Evolutionary conservation across 1,140 invertebrate genomes (phyloP), one percentile per base, ranked within the genome.

Genomic region (Drosophila erecta): DNA sequence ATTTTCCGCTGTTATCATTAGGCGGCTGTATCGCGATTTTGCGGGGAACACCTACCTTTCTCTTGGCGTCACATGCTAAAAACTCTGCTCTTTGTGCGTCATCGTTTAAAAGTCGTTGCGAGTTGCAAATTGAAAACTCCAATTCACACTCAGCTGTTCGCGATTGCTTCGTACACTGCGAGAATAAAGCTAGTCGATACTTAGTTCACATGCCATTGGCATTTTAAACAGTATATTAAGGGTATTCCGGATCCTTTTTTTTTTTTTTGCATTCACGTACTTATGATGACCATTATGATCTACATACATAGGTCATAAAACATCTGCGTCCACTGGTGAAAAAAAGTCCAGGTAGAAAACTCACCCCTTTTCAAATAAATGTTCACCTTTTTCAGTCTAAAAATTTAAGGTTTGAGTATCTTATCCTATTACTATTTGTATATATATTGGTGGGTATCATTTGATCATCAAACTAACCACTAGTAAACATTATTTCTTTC

Each of bases 41-140:
- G n/a, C 33, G 47, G 62, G 66, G 64, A 70, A 40, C 66, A 38
- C 66, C 50, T 44, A 20, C 40, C 7, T 20, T n/a, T 22, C 30
- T 30, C 8, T 50, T 43, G 37, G 33, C 71, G 76, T 85, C 81
- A 85, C 77, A 86, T 86, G 81, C 60, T 59, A 35, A 20, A 41
- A 37, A 77, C 51, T 41, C 27, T 75, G 56, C 62, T 38, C 83
- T 86, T 85, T 85, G 83, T 85, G 74, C 73, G 78, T 77, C 83
- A 81, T 40, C 56, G 37, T 56, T 76, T 47, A 35, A 64, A 22
- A 41, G 38, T n/a, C 6, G 22, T 14, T 5, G 46, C 47, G 33
- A 71, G 43, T 46, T 51, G 71, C 43, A 61, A 55, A 35, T 46
- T 61, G 54, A 17, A 43, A 65, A 57, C 64, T 70, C 20, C 65